Percentiles rank a stretch among this genome's conserved stretches.
phyloP scores from a whole-genome alignment of 2,888 invertebrate species.

The Eumerus sabulonum region DNA sequence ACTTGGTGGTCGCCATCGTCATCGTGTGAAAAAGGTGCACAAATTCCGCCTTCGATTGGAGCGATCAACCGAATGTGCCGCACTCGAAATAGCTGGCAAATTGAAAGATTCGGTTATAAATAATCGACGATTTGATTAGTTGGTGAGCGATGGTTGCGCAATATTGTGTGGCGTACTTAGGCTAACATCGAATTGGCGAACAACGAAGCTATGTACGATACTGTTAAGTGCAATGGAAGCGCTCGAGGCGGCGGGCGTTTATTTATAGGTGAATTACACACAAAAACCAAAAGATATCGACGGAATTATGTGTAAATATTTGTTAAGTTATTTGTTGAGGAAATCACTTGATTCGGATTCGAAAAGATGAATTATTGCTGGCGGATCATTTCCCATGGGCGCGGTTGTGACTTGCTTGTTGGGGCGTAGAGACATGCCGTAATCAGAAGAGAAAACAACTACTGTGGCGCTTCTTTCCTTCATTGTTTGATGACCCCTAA shows the following conservation, averaged over 20 bases:
- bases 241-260: slow-evolving; percentile 37
- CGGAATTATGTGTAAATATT: slow-evolving; percentile 14
- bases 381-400: background rate
- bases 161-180: slow-evolving; percentile 17
- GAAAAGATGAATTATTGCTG: background rate
- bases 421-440: too few species aligned
- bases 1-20: slow-evolving; percentile 31
- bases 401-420: too few species aligned
- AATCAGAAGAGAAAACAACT: too few species aligned
- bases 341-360: slow-evolving; percentile 5
- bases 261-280: slow-evolving; percentile 23
- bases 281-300: slow-evolving; percentile 16
- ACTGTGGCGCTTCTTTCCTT: too few species aligned
- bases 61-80: slow-evolving; percentile 48
- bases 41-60: slow-evolving; percentile 52
- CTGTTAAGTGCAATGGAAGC: slow-evolving; percentile 43
- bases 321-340: slow-evolving; percentile 13
- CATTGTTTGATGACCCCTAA: too few species aligned
- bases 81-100: slow-evolving; percentile 58
- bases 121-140: slow-evolving; percentile 67
- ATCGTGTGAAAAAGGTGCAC: slow-evolving; percentile 41
- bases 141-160: slow-evolving; percentile 43
- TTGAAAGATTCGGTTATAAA: slow-evolving; percentile 66
- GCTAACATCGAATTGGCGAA: slow-evolving; percentile 32
- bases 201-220: slow-evolving; percentile 2